Evolutionary conservation across 1,140 invertebrate species (phyloP).

Genomic region (Zaprionus taronus): DNA sequence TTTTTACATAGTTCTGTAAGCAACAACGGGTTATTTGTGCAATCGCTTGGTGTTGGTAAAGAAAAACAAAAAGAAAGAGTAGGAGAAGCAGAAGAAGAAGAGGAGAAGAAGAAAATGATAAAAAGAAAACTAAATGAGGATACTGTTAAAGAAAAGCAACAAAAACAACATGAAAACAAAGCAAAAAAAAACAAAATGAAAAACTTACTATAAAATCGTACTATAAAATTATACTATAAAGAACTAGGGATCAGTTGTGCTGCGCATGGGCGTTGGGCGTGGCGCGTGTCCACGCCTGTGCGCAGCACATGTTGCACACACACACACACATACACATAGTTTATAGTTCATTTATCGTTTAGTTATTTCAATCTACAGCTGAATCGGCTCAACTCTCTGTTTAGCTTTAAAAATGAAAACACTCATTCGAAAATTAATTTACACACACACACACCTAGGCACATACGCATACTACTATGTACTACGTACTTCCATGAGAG

Average conservation of each 20-base stretch:
- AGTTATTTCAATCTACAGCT: conserved; percentile 39
- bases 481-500: conserved; percentile 38
- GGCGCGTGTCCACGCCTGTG: conserved; percentile 1
- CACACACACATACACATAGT: conserved; percentile 37
- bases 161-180: conserved; percentile 22
- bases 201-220: conserved; percentile 2
- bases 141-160: conserved; percentile 6
- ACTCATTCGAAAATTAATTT: conserved; percentile 35
- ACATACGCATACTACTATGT: conserved; percentile 1
- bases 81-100: background rate
- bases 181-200: background rate
- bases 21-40: conserved; percentile 84
- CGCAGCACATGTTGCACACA: conserved; percentile 22
- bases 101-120: too few relatives aligned
- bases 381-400: conserved; percentile 31
- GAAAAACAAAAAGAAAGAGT: conserved; percentile 23
- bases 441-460: conserved; percentile 5
- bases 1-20: conserved; percentile 73
- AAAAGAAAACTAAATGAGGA: too few relatives aligned
- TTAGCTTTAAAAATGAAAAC: conserved; percentile 33
- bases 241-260: background rate
- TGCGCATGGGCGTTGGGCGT: conserved; percentile 11
- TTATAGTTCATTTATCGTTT: conserved; percentile 20
- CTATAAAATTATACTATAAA: background rate
- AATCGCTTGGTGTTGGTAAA: conserved; percentile 84